Base-by-base conservation (phyloP, 1,140 invertebrate species). In the Laupala kohalensis region DNA sequence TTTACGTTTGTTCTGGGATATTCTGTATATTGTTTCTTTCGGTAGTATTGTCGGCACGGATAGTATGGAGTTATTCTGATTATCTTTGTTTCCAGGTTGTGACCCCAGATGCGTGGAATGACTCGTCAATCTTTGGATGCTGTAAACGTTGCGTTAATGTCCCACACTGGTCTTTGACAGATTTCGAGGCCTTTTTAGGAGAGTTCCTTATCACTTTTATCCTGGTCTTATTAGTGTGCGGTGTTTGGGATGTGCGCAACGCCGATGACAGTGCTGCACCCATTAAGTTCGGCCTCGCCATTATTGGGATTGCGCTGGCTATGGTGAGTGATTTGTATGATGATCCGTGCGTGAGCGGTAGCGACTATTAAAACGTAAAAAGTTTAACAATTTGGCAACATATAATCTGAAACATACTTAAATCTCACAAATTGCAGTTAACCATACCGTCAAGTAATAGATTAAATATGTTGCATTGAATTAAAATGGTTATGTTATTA, bases 171-270 rank as follows among this genome's bases (percentile, higher is more conserved):
- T 13, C 9, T 4, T 19, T 53, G 37, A 53, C 9, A 9, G 19
- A 53, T 19, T 9, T 53, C 9, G 9, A 53, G 37, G 37, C 81
- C 5, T 77, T 88, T 24, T 72, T 82, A 5, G 80, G 86, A 9
- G 89, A 91, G 77, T 83, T 86, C 37, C 75, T 88, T 0, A 83
- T 84, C 0, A 87, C 88, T 0, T 79, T 78, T 2, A 80, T 88
- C 5, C 77, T 91, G 5, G 80, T 87, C 2, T 79, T 90, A 6
- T 80, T 89, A 28, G 85, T 86, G 71, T 89, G 89, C 76, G 83
- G 83, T 2, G 79, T 87, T 26, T 88, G 86, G 86, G 89, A 90
- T 78, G 77, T 79, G 6, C 80, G 87, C 37, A 90, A 89, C 73
- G 80, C 81, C 64, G 77, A 75, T 0, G 88, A 90, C 76, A 86